phyloP scores from a whole-genome alignment of 2,888 invertebrate species.

The Drosophila picticornis region DNA sequence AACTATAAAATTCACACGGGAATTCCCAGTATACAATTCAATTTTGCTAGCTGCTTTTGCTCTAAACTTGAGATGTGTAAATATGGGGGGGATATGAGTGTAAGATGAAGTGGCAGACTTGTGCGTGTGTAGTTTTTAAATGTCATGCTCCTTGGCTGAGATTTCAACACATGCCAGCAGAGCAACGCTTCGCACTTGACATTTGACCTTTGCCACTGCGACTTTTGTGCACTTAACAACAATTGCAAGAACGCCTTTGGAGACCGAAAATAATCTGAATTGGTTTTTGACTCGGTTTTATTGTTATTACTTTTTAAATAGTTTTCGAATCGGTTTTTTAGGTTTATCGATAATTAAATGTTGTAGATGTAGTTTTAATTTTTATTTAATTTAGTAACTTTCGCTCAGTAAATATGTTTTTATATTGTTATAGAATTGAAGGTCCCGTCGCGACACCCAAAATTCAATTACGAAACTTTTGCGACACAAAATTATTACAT shows the following conservation, averaged over 20 bases:
- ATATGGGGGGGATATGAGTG: background rate
- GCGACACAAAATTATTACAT: background rate
- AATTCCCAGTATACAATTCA: background rate
- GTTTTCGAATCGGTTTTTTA: background rate
- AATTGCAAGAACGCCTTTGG: background rate
- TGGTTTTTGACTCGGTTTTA: background rate
- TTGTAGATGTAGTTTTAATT: background rate
- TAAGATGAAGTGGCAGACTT: background rate
- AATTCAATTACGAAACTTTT: background rate
- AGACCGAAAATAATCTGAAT: background rate
- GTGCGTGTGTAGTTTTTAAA: background rate
- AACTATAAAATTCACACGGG: background rate
- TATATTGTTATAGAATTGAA: background rate
- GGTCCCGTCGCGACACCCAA: background rate
- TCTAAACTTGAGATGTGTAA: background rate
- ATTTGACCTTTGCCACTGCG: slow-evolving; percentile 5
- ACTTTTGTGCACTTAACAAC: background rate
- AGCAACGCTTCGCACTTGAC: background rate
- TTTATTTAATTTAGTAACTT: background rate
- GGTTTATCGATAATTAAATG: background rate
- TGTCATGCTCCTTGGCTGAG: background rate
- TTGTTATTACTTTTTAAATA: background rate
- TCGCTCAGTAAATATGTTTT: background rate
- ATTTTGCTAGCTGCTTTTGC: background rate
- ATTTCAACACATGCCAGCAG: background rate